Base-by-base conservation (phyloP, 1,140 invertebrate genomes). In the Ephestia elutella region DNA sequence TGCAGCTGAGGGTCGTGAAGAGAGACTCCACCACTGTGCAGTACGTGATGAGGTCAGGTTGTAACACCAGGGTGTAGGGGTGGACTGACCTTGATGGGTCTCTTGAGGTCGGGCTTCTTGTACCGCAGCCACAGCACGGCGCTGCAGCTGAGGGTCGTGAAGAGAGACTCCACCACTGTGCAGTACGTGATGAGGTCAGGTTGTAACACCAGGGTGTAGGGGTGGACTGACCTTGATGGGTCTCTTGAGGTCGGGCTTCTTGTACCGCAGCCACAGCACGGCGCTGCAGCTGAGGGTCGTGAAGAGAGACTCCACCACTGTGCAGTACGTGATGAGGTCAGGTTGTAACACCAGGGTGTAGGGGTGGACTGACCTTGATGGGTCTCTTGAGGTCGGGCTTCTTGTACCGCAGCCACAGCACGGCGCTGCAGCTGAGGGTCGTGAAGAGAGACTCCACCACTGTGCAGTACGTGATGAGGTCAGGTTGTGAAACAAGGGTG, bases 381-480 rank as follows among this genome's bases (percentile, higher is more conserved):
- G 97, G 96, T 69, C 97, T 88, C 49, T 92, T 86, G 70, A 97
- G 90, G 57, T 96, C 88, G 0, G 97, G 97, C 62, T 91, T 87
- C 71, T 93, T 97, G 73, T 94, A 95, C 49, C 97, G 91, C 54
- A 98, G 90, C 91, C 94, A 97, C 10, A 99, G 87, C 49, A 99
- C 91, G 0, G 95, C 97, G 63, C 93, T 92, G 13, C 98, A 96
- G 56, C 96, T 97, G 25, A 98, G 82, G 66, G 94, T 95, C 38
- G 97, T 96, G 84, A 98, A 98, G 65, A 96, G 92, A 19, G 96
- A 93, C 89, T 99, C 97, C 30, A 98, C 96, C 74, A 99, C 97
- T 59, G 95, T 96, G 71, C 95, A 94, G 82, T 99, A 99, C 60
- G 97, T 98, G 73, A 99, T 99, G 93, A 91, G 73, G 95, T 95